phyloP scores from a whole-genome alignment of 35 echinoderm and acorn worm species.

The Ptychodera flava region DNA sequence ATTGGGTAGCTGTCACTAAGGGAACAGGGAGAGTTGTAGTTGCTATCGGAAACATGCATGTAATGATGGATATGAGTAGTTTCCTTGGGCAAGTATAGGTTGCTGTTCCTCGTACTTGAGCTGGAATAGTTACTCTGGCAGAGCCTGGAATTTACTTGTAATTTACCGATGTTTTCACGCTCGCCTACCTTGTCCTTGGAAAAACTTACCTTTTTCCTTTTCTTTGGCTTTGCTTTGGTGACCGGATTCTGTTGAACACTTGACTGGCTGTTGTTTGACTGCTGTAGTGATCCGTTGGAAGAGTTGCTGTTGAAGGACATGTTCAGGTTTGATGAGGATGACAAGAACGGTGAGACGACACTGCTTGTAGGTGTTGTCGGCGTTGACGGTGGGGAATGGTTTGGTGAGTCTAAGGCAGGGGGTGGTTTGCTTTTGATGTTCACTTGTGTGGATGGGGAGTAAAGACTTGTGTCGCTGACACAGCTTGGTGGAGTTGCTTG shows the following conservation, averaged over 20 bases:
- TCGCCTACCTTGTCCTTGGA: no score
- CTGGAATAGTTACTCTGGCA: no score
- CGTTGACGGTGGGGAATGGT: neutral
- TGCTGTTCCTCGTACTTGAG: no score
- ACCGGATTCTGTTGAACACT: neutral
- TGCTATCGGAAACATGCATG: no score
- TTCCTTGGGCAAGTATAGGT: no score
- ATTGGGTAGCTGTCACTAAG: no score
- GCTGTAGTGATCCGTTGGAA: conserved; percentile 3
- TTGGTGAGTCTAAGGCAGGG: neutral
- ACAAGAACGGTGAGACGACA: conserved; percentile 3
- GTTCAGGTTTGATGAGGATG: conserved; percentile 6
- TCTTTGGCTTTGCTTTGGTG: conserved; percentile 7
- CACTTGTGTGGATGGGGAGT: neutral
- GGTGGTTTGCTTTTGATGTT: neutral
- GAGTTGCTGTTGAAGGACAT: neutral
- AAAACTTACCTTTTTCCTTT: conserved; percentile 17
- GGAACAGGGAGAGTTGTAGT: no score
- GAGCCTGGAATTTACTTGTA: no score
- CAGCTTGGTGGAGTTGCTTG: conserved; percentile 62
- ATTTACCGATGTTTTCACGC: no score
- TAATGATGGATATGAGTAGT: no score
- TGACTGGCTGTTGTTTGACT: neutral
- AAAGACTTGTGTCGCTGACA: conserved; percentile 22
- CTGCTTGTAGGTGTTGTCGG: neutral